Base-by-base conservation (phyloP, 2,888 invertebrate species). In the Dasysyrphus albostriatus region DNA sequence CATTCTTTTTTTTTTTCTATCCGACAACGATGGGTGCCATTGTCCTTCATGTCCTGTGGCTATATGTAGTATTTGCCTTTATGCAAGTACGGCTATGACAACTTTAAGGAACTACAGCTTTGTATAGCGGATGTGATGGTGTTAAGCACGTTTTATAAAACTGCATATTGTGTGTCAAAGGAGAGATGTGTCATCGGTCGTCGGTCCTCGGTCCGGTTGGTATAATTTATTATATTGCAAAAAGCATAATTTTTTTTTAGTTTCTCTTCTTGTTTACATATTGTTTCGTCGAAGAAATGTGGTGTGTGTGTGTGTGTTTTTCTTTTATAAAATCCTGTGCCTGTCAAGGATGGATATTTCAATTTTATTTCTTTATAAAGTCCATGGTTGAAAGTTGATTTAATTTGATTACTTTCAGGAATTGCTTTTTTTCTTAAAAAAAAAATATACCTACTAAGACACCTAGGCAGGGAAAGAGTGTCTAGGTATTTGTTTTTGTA, bases 121-220 rank as follows among this genome's bases (percentile, higher is more conserved):
- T 32, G 7, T 24, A 16, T 49, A 9, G 8, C 9, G 37, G 37
- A 7, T 9, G 9, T 37, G 5, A 9, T 37, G 16, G n/a, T 47
- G 8, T 47, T 42, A 19, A 56, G 32, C 54, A 47, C 58, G 34
- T 58, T 67, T 54, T 69, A 9, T 24, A 49, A 19, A 51, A 69
- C 37, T 51, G 67, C 51, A 69, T 51, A 24, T 39, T 69, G 6
- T 47, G 76, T 73, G 65, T 72, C 58, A 69, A 69, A 83, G 78
- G 78, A 49, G 8, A 67, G 47, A 74, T 79, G 63, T 44, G 8
- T 19, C 12, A 19, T 39, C 51, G 7, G 5, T 24, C 0, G 32
- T 32, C 32, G 32, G 32, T 16, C 34, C 51, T 51, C 32, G 16
- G 47, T 47, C 16, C 16, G 5, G 24, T 54, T 61, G 19, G 78